These are phyloP conservation scores for Drosophila lutescens DNA, from an alignment of 2,888 invertebrate genomes.

Conservation along the genomic window DNA sequence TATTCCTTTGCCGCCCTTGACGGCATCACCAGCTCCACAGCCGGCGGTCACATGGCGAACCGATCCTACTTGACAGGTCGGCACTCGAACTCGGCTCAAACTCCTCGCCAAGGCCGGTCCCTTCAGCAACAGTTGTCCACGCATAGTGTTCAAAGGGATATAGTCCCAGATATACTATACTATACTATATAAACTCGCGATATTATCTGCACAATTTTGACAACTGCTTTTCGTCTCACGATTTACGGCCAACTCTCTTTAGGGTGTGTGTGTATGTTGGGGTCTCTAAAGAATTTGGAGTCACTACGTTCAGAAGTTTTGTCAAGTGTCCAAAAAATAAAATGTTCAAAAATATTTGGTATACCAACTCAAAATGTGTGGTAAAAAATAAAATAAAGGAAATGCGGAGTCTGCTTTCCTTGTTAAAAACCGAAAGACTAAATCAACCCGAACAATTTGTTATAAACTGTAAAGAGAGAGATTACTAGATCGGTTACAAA, in stretches of 20 bases:
- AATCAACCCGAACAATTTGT: slow-evolving; percentile 6
- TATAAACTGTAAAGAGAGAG: slow-evolving; percentile 3
- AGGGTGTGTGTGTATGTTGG: slow-evolving; percentile 2
- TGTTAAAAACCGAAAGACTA: slow-evolving; percentile 32
- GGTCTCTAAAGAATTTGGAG: slow-evolving; percentile 12
- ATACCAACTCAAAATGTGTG: slow-evolving; percentile 3
- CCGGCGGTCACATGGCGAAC: slow-evolving; percentile 41
- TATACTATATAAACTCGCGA: background rate
- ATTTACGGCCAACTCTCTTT: background rate
- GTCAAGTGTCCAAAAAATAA: slow-evolving; percentile 11
- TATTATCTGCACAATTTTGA: slow-evolving; percentile 1
- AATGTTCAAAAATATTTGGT: background rate
- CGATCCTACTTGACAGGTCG: background rate
- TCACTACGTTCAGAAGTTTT: background rate
- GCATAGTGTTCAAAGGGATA: slow-evolving; percentile 4
- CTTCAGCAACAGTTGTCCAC: slow-evolving; percentile 38
- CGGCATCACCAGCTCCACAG: slow-evolving; percentile 28
- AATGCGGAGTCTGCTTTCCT: slow-evolving; percentile 14
- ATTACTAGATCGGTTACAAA: slow-evolving; percentile 15
- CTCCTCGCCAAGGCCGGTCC: slow-evolving; percentile 17
- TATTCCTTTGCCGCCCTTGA: slow-evolving; percentile 83
- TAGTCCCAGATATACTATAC: background rate
- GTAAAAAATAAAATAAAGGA: slow-evolving; percentile 17
- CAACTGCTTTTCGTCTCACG: background rate
- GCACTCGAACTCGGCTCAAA: background rate